phyloP scores from a whole-genome alignment of 2,888 invertebrate genomes.

The Anodontia alba region DNA sequence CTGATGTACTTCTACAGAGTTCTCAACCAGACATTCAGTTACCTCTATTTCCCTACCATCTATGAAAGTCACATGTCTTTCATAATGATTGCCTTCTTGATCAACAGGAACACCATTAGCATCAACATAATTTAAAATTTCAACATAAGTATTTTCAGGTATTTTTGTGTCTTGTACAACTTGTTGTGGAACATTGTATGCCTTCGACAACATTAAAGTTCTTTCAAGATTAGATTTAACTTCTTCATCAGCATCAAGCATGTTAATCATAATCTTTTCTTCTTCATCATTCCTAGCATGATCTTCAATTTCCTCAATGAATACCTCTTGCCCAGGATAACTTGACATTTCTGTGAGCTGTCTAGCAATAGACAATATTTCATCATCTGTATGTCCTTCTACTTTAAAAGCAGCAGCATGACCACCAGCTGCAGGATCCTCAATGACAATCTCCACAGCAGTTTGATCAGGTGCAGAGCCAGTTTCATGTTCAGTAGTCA shows the following conservation, averaged over 20 bases:
- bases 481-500: background rate
- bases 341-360: conserved; percentile 56
- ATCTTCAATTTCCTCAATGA: background rate
- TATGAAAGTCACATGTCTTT: no score
- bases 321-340: conserved; percentile 20
- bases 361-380: conserved; percentile 54
- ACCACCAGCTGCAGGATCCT: background rate
- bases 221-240: background rate
- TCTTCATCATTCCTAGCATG: conserved; percentile 32
- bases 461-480: background rate
- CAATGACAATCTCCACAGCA: background rate
- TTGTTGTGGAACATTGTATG: background rate
- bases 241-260: conserved; percentile 58
- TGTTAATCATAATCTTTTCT: conserved; percentile 55
- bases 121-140: conserved; percentile 10
- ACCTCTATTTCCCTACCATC: background rate
- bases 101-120: background rate
- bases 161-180: background rate
- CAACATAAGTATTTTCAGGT: conserved; percentile 1
- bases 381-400: conserved; percentile 45
- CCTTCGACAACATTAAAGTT: background rate
- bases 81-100: no score
- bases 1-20: background rate
- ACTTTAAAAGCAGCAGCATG: background rate
- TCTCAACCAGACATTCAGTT: background rate